Evolutionary conservation across 2,797 vertebrate species (phyloP).

Genomic region (Triplophysa bombifrons): DNA sequence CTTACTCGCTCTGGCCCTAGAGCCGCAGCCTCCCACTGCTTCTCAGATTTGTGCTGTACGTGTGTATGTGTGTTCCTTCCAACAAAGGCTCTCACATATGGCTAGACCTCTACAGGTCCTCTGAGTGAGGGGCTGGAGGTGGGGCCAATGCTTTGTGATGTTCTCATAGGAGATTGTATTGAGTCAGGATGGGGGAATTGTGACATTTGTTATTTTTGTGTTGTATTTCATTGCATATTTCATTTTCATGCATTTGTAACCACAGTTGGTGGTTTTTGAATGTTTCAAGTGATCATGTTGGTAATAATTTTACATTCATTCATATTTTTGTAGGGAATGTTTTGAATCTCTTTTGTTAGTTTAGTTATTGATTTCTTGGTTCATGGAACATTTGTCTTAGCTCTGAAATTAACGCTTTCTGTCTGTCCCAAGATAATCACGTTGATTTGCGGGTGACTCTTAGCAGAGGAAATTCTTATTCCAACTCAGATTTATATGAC

Average conservation of each 20-base stretch:
- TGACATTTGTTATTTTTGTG: slow-evolving; percentile 22
- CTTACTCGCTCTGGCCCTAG: slow-evolving; percentile 40
- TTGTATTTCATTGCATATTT: background rate
- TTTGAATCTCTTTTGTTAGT: background rate
- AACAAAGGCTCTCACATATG: slow-evolving; percentile 59
- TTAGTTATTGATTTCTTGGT: background rate
- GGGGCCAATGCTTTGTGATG: slow-evolving; percentile 38
- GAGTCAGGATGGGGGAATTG: slow-evolving; percentile 32
- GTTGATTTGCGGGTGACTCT: background rate
- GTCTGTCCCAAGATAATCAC: background rate
- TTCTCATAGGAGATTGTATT: slow-evolving; percentile 36
- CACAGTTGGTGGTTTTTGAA: background rate
- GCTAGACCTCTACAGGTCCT: slow-evolving; percentile 46
- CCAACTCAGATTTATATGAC: too few relatives aligned
- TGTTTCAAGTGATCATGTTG: background rate
- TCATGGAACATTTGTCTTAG: background rate
- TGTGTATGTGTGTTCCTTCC: slow-evolving; percentile 24
- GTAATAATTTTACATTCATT: background rate
- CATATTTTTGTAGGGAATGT: background rate
- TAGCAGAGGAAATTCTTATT: too few relatives aligned
- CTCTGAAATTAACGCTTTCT: background rate
- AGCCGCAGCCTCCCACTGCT: slow-evolving; percentile 59
- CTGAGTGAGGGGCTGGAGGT: slow-evolving; percentile 46
- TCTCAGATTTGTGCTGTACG: slow-evolving; percentile 52
- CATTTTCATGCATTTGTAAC: background rate